Base-by-base conservation (phyloP, 2,113 vertebrate genomes). In the Thomomys bottae region DNA sequence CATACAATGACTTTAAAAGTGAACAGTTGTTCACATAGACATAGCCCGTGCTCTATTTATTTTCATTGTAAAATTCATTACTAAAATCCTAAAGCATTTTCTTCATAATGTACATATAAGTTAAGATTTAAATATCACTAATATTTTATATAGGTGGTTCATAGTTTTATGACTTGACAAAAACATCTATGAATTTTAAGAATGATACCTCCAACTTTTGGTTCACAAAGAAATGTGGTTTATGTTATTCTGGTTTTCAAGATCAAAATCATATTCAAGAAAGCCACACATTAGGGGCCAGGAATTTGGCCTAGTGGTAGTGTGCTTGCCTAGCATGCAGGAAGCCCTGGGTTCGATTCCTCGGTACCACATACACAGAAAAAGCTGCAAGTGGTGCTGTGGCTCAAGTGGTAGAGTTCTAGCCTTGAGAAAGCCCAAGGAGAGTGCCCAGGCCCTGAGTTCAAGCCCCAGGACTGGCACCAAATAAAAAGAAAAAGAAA, bases 111-210 rank as follows among this genome's bases (percentile, higher is more conserved):
- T 30, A 57, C 7, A 68, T 34, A 3, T 57, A 66, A 76, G 15
- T 59, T 87, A 70, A 45, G 21, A 24, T 86, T 88, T 75, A 7
- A 73, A 76, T 64, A 24, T 85, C 34, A 14, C 24, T 67, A 49
- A 36, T 92, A 80, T 80, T 75, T 64, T 87, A 92, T 66, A 4
- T 82, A 88, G 54, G 11, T 10, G 77, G 15, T 34, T 93, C 83
- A 24, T 61, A 54, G 26, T 15, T 81, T 92, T 84, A 30, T 64
- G 64, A 89, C 30, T 72, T 84, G 36, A 36, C 36, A 6, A 45
- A 77, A 72, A 80, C 30, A 36, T 49, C 15, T 87, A 42, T n/a
- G 67, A 59, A 73, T 10, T 78, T 90, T 57, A 61, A 75, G 38
- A 84, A 11, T 59, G 45, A 72, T 42, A 57, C 24, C 26, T n/a